Evolutionary conservation across 1,140 invertebrate genomes (phyloP).

Genomic region (Colletes latitarsis): DNA sequence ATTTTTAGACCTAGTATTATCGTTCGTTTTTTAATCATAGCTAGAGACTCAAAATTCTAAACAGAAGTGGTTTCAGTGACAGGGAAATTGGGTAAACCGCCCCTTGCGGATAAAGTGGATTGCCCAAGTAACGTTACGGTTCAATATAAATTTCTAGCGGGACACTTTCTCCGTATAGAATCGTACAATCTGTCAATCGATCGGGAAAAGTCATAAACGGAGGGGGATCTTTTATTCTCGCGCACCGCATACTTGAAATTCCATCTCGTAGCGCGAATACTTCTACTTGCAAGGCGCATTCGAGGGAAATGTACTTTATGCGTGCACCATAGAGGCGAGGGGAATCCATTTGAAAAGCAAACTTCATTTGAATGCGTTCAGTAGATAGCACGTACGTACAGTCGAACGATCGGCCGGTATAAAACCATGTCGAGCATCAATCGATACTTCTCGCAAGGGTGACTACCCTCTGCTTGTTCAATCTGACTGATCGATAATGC

Average conservation of each 20-base stretch:
- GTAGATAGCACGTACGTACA: constrained; percentile 25
- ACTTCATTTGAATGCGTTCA: constrained; percentile 48
- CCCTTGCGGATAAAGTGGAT: neutral
- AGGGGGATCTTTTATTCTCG: constrained; percentile 34
- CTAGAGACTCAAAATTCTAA: too few species aligned
- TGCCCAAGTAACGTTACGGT: neutral
- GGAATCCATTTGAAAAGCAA: constrained; percentile 46
- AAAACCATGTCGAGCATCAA: constrained; percentile 21
- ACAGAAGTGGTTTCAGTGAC: too few species aligned
- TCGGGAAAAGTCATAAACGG: constrained; percentile 36
- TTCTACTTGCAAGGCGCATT: constrained; percentile 20
- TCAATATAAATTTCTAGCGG: neutral
- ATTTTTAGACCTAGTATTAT: too few species aligned
- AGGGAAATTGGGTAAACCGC: neutral
- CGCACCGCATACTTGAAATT: constrained; percentile 35
- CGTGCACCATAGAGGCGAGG: constrained; percentile 1
- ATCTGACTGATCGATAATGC: constrained; percentile 2
- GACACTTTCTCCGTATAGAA: constrained; percentile 1
- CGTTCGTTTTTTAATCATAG: too few species aligned
- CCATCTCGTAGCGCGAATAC: constrained; percentile 34
- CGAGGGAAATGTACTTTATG: constrained; percentile 31
- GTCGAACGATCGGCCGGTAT: neutral
- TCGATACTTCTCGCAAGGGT: constrained; percentile 1
- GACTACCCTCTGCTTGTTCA: neutral
- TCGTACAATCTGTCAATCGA: constrained; percentile 31